Base-by-base conservation (phyloP, 2,888 invertebrate species). In the Orthosia incerta region DNA sequence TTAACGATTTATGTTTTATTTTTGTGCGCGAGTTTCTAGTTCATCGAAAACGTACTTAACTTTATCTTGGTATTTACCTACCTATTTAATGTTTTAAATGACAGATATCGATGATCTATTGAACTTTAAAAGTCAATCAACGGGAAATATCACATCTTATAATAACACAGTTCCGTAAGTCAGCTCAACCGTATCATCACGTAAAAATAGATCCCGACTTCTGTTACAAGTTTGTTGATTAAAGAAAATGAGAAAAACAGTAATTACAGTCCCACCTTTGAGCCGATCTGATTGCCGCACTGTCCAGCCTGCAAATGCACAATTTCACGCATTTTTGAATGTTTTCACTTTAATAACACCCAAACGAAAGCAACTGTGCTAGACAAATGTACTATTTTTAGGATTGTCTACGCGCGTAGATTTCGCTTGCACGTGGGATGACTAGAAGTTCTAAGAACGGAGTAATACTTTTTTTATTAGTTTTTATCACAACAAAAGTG, bases 261-360 rank as follows among this genome's bases (percentile, higher is more conserved):
- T 61, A 57, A 86, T 71, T 78, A 31, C 9, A 20, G 16, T 82
- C 86, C 72, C 81, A 98, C 99, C 98, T 99, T 99, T 80, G 98
- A 98, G 86, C 99, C 99, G 91, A 99, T 98, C 96, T 99, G 99
- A 94, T 99, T 99, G 83, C 98, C 98, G 93, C 98, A 99, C 94
- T 99, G 98, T 76, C 98, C 98, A 77, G 98, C 98, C 94, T 99
- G 99, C 82, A 99, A 96, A 95, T 99, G 98, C 86, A 99, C 98
- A 90, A 99, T 99, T 97, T 99, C 99, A 96, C 99, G 97, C 99
- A 99, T 99, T 92, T 91, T n/a, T 94, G 20, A 71, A 80, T 81
- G 82, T 87, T 89, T 89, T 81, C 88, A 88, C 83, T 84, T 60
- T 11, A 46, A 71, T 86, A 84, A 89, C 85, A 89, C 83, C 79